These are phyloP conservation scores for Tenrec ecaudatus DNA, from an alignment of 2,113 vertebrate species.

Conservation along the genomic window DNA sequence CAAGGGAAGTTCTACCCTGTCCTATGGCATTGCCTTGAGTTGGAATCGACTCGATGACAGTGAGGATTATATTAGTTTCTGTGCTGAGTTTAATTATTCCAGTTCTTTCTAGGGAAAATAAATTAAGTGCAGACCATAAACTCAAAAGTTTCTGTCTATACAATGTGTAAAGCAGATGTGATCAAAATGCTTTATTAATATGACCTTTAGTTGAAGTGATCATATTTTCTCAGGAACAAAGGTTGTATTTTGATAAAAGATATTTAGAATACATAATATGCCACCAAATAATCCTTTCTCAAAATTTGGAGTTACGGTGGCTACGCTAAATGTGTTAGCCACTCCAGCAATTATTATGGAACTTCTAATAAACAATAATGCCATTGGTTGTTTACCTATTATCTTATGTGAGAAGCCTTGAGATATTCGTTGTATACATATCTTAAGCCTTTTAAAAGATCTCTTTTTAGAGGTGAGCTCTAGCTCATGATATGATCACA, in stretches of 20 bases:
- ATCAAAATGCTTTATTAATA: neutral
- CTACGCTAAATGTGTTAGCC: neutral
- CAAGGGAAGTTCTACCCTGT: too few species aligned
- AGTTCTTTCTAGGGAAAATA: neutral
- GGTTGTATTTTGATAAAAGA: neutral
- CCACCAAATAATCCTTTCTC: neutral
- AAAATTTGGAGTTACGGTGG: neutral
- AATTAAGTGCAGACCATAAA: neutral
- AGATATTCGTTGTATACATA: neutral
- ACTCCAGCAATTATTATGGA: neutral
- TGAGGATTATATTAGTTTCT: neutral
- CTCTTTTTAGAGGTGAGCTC: conserved; percentile 6
- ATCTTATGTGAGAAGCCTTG: neutral
- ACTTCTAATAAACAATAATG: neutral
- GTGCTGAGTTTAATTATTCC: neutral
- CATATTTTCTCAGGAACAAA: conserved; percentile 37
- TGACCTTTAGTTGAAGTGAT: conserved; percentile 13
- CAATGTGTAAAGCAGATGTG: conserved; percentile 3
- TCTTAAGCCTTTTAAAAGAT: neutral
- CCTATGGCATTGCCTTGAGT: too few species aligned
- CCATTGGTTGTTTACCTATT: neutral
- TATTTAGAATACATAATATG: neutral
- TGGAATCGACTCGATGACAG: too few species aligned
- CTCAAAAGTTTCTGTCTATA: conserved; percentile 25
- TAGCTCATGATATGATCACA: neutral